These are phyloP conservation scores for Drosophila birchii DNA, from an alignment of 2,888 invertebrate genomes.

Conservation along the genomic window DNA sequence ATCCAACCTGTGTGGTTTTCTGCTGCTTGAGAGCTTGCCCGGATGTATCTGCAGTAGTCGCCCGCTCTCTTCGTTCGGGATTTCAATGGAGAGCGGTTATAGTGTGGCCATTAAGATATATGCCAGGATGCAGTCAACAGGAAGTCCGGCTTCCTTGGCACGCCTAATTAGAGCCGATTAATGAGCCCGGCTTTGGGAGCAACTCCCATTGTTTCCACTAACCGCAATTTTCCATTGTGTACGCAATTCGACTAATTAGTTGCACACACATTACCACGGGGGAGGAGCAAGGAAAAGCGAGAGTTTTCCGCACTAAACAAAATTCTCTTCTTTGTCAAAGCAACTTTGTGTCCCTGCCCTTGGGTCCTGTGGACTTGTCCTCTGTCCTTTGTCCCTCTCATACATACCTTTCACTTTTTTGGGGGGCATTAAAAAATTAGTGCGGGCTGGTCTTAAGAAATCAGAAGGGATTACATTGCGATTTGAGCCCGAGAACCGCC, in stretches of 20 bases:
- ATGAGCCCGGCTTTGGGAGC: slow-evolving; percentile 10
- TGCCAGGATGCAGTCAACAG: slow-evolving; percentile 48
- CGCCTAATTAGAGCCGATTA: slow-evolving; percentile 59
- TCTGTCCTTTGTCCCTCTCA: slow-evolving; percentile 23
- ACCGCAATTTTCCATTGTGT: slow-evolving; percentile 54
- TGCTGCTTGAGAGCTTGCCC: slow-evolving; percentile 1
- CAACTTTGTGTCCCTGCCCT: slow-evolving; percentile 31
- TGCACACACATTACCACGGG: slow-evolving; percentile 52
- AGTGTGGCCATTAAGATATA: slow-evolving; percentile 9
- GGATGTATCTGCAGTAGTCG: too few relatives aligned
- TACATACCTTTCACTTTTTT: slow-evolving; percentile 7
- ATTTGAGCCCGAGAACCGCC: slow-evolving; percentile 35
- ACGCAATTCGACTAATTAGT: slow-evolving; percentile 66
- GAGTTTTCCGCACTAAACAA: slow-evolving; percentile 8
- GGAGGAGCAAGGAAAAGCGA: background rate
- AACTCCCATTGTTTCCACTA: slow-evolving; percentile 51
- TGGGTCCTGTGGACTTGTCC: background rate
- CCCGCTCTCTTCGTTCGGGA: background rate
- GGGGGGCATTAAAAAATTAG: slow-evolving; percentile 71
- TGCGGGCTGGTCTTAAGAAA: slow-evolving; percentile 59
- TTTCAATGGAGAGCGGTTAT: slow-evolving; percentile 9
- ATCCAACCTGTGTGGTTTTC: slow-evolving; percentile 10
- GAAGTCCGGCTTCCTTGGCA: slow-evolving; percentile 52
- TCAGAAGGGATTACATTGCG: slow-evolving; percentile 72
- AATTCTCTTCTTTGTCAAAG: slow-evolving; percentile 25